Percentiles rank a stretch among this genome's conserved stretches.
These are phyloP conservation scores for Tenrec ecaudatus DNA, from an alignment of 2,113 vertebrate genomes.

Conservation along the genomic window DNA sequence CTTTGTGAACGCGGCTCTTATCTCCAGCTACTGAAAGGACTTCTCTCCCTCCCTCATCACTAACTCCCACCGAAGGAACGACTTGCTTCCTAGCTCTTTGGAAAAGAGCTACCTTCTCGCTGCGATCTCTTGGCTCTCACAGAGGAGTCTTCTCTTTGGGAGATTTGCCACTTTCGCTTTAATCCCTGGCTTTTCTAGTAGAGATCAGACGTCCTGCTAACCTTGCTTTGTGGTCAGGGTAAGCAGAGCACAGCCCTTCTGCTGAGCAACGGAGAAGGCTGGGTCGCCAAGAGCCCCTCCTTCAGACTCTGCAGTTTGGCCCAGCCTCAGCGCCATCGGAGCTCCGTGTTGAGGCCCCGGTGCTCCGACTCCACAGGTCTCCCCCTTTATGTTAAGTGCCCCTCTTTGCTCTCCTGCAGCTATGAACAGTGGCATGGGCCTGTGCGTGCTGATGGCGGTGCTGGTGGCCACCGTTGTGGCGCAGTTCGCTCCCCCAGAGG, in stretches of 20 bases:
- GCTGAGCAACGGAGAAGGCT: neutral
- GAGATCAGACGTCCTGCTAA: neutral
- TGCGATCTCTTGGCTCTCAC: neutral
- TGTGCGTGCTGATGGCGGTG: conserved; percentile 91
- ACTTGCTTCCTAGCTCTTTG: neutral
- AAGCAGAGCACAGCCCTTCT: neutral
- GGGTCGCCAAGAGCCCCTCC: neutral
- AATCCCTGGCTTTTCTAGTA: neutral
- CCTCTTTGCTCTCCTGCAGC: conserved; percentile 75
- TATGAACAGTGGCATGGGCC: conserved; percentile 92
- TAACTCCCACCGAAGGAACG: neutral
- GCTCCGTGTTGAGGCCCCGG: neutral
- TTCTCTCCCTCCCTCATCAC: no score
- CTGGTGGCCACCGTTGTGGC: conserved; percentile 90
- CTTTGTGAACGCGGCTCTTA: neutral
- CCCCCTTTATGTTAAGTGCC: neutral
- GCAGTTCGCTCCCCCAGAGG: conserved; percentile 86
- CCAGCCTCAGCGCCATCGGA: neutral
- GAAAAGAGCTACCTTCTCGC: neutral
- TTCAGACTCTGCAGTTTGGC: neutral
- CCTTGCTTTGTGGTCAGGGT: neutral
- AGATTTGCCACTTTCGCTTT: neutral
- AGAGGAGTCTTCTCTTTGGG: no score
- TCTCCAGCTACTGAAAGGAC: neutral
- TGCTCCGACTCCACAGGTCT: no score